These are phyloP conservation scores for Tiaroga cobitis DNA, from an alignment of 2,797 vertebrate species.

Conservation along the genomic window DNA sequence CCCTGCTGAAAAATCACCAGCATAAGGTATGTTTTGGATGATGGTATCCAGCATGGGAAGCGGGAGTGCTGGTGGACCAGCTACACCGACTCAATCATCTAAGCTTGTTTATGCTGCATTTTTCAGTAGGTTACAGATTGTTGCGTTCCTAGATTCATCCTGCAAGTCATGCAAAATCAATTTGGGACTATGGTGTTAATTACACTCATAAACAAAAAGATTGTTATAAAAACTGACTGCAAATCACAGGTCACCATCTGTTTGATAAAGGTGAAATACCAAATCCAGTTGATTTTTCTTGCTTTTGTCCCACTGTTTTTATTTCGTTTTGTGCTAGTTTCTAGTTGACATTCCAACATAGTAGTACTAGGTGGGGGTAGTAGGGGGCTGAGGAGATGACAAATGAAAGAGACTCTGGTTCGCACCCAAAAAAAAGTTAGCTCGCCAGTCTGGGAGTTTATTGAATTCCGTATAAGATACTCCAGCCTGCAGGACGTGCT, in stretches of 20 bases:
- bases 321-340: background rate
- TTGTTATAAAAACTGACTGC: background rate
- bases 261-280: background rate
- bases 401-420: background rate
- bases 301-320: background rate
- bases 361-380: background rate
- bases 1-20: background rate
- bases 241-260: background rate
- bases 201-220: background rate
- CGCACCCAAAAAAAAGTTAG: background rate
- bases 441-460: background rate
- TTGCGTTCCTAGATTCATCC: slow-evolving; percentile 1
- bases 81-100: background rate
- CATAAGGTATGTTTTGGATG: background rate
- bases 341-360: background rate
- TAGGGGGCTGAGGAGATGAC: background rate
- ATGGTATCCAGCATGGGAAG: background rate
- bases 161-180: background rate
- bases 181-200: slow-evolving; percentile 5
- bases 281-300: background rate
- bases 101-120: background rate
- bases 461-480: background rate
- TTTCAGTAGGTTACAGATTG: background rate
- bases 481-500: background rate
- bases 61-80: background rate